Percentiles rank a stretch among this genome's conserved stretches.
These are phyloP conservation scores for Chelmon rostratus DNA, from an alignment of 2,797 vertebrate genomes.

Conservation along the genomic window DNA sequence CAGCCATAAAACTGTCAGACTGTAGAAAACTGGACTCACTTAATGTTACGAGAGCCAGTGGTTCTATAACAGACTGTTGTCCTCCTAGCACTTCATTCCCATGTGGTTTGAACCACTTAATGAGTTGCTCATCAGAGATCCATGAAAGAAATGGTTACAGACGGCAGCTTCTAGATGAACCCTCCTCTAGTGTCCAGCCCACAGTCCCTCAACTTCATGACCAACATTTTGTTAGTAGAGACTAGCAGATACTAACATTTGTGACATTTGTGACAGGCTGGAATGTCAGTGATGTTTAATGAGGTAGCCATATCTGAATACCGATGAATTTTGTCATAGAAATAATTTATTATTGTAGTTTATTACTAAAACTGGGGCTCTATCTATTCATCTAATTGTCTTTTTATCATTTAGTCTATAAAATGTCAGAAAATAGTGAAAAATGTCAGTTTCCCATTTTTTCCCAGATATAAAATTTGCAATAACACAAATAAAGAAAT, in stretches of 20 bases:
- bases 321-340: background rate
- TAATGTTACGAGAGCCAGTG: slow-evolving; percentile 63
- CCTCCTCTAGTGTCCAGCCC: slow-evolving; percentile 13
- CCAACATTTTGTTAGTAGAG: background rate
- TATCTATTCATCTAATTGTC: background rate
- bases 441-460: background rate
- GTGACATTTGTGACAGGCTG: background rate
- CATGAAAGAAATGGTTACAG: slow-evolving; percentile 48
- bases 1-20: slow-evolving; percentile 75
- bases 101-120: slow-evolving; percentile 64
- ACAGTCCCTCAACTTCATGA: slow-evolving; percentile 15
- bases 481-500: background rate
- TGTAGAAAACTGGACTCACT: slow-evolving; percentile 70
- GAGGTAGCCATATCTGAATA: background rate
- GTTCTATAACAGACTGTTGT: slow-evolving; percentile 58
- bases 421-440: background rate
- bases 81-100: slow-evolving; percentile 58
- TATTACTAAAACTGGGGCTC: background rate
- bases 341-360: background rate
- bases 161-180: slow-evolving; percentile 14
- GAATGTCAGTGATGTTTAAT: slow-evolving; percentile 1
- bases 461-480: background rate
- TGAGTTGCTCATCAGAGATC: slow-evolving; percentile 62
- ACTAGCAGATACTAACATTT: background rate
- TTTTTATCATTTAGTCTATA: background rate